Percentiles rank a stretch among this genome's conserved stretches.
Conservation (phyloP, 2,797 vertebrate species). For the Molothrus aeneus region DNA sequence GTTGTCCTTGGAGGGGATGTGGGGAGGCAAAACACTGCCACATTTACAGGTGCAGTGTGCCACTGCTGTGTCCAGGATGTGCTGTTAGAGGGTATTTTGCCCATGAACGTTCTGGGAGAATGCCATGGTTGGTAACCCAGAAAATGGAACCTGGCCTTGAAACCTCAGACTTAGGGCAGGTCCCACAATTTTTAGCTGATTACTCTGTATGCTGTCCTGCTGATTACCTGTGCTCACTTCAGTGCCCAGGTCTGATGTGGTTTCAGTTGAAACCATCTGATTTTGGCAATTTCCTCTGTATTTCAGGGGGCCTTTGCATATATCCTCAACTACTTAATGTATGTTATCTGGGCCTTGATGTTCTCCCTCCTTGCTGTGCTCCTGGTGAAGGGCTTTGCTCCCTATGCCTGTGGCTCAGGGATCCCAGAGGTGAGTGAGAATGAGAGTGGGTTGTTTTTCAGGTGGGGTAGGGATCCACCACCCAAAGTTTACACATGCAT, state of each 20-base stretch:
- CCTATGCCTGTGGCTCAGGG: slow-evolving; percentile 95
- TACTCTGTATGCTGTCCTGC: background rate
- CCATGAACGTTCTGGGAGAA: fast-evolving
- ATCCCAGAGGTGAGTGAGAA: slow-evolving; percentile 90
- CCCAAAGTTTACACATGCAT: fast-evolving
- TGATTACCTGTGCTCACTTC: background rate
- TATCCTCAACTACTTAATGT: slow-evolving; percentile 91
- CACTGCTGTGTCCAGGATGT: background rate
- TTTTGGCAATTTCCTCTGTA: background rate
- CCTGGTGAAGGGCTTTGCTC: slow-evolving; percentile 92
- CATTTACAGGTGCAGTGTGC: background rate
- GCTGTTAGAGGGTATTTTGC: background rate
- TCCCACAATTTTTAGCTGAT: background rate
- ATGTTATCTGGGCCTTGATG: slow-evolving; percentile 89
- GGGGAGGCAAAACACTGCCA: background rate
- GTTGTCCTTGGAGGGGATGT: background rate
- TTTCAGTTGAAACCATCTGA: background rate
- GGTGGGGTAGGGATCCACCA: background rate
- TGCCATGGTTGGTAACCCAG: background rate
- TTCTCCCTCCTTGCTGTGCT: slow-evolving; percentile 91
- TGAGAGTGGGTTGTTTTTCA: background rate
- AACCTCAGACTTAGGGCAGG: background rate
- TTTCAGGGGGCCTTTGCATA: slow-evolving; percentile 89
- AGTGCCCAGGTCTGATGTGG: background rate
- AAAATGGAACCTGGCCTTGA: background rate